Base-by-base conservation (phyloP, 2,113 vertebrate species). In the Gallinago jamesoni region DNA sequence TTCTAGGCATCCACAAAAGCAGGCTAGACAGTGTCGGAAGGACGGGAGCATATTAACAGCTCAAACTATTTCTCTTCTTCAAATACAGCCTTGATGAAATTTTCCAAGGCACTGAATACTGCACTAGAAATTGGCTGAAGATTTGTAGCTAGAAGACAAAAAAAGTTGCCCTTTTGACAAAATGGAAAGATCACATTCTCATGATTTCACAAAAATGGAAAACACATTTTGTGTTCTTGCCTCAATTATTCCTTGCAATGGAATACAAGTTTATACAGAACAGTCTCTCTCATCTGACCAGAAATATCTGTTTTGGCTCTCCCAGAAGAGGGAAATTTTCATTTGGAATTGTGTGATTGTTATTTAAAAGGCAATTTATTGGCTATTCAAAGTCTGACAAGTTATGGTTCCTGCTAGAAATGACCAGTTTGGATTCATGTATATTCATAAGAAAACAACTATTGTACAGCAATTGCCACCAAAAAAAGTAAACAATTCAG, bases 141-240 rank as follows among this genome's bases (percentile, higher is more conserved):
- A 78, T 55, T 52, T 3, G 1, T 31, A 92, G 63, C 55, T 69
- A 69, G 81, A 92, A 86, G 75, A 88, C 52, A 87, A 88, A 90
- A 93, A 90, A 84, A 84, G 3, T 41, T 2, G 2, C 55, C 63
- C 47, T 76, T 93, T 63, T 60, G 22, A 81, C 62, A 68, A 93
- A 92, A 93, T 23, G 57, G 59, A 84, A 96, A 96, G 79, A 96
- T 86, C 88, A 78, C 64, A 87, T 89, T 92, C 62, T 90, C 80
- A 84, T 7, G 7, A 72, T 84, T 92, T 90, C 73, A 87, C n/a
- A 92, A 68, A 96, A 82, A 95, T 79, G 80, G 89, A 79, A 96
- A 94, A 87, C 69, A 94, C 43, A 91, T 94, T 92, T 84, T 87
- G 39, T 72, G n/a, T 87, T 90, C 72, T 76, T 72, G 47, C 53